Conservation (phyloP, 1,140 invertebrate species). For the Plutomurus gul region DNA sequence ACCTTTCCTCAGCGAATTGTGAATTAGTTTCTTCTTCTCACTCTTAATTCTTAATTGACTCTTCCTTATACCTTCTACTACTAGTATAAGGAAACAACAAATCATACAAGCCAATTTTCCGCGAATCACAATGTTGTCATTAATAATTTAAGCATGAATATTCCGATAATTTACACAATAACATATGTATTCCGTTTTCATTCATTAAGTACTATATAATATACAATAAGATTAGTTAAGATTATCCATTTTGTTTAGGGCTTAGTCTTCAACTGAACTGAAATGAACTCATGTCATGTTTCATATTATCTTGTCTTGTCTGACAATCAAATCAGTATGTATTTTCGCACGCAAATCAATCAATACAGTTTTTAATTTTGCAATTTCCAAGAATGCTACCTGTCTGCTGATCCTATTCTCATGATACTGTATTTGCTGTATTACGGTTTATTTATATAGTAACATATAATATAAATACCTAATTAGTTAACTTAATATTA, state of each 20-base stretch:
- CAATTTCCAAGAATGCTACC: slow-evolving; percentile 5
- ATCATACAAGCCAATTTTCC: slow-evolving; percentile 20
- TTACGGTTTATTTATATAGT: neutral
- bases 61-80: no score
- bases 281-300: neutral
- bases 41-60: no score
- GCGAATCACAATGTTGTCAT: slow-evolving; percentile 27
- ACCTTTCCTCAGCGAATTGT: no score
- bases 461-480: neutral
- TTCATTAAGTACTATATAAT: neutral
- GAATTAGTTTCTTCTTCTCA: no score
- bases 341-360: slow-evolving; percentile 2
- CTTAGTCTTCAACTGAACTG: slow-evolving; percentile 16
- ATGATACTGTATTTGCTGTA: neutral
- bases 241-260: slow-evolving; percentile 17
- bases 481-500: no score
- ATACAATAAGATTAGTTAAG: neutral
- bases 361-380: slow-evolving; percentile 30
- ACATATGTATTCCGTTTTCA: slow-evolving; percentile 9
- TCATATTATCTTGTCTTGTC: slow-evolving; percentile 6
- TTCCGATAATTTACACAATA: slow-evolving; percentile 9
- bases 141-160: slow-evolving; percentile 24
- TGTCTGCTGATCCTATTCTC: neutral
- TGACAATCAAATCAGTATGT: slow-evolving; percentile 18
- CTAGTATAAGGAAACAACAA: neutral